Evolutionary conservation across 2,113 vertebrate genomes (phyloP).

Genomic region (Rhinoderma darwinii): DNA sequence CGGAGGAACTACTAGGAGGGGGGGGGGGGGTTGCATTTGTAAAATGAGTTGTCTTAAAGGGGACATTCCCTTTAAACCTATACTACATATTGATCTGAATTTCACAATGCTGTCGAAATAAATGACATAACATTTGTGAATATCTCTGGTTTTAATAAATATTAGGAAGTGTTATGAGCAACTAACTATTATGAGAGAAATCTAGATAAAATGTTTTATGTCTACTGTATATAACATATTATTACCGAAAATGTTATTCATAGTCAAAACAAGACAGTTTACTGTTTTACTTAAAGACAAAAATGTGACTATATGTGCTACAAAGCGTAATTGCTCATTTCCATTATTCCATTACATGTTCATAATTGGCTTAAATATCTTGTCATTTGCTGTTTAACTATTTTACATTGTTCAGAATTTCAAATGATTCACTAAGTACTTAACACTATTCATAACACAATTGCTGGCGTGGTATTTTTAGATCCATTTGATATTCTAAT

Average conservation of each 20-base stretch:
- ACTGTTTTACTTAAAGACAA: constrained; percentile 2
- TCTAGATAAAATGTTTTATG: not conserved
- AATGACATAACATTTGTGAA: not conserved
- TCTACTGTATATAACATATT: not conserved
- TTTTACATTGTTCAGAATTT: constrained; percentile 30
- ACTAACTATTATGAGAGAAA: not conserved
- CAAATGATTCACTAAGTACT: constrained; percentile 36
- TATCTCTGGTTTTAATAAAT: not conserved
- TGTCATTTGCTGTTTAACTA: constrained; percentile 13
- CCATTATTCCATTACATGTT: constrained; percentile 32
- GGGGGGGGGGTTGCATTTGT: not conserved
- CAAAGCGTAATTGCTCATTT: constrained; percentile 20
- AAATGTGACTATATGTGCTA: constrained; percentile 24
- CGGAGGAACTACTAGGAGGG: not conserved
- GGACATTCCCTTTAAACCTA: not conserved
- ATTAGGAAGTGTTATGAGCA: not conserved
- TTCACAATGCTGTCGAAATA: not conserved
- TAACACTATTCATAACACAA: constrained; percentile 23
- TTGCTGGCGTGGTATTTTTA: constrained; percentile 16
- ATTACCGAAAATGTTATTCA: not conserved
- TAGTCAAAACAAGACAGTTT: constrained; percentile 31
- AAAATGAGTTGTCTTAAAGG: not conserved
- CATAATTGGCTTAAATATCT: constrained; percentile 44
- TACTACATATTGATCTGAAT: not conserved
- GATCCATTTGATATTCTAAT: constrained; percentile 26